A percentile compares a stretch with the other conserved stretches of the same genome.
phyloP scores from a whole-genome alignment of 2,888 invertebrate genomes.

The Lysandra bellargus region DNA sequence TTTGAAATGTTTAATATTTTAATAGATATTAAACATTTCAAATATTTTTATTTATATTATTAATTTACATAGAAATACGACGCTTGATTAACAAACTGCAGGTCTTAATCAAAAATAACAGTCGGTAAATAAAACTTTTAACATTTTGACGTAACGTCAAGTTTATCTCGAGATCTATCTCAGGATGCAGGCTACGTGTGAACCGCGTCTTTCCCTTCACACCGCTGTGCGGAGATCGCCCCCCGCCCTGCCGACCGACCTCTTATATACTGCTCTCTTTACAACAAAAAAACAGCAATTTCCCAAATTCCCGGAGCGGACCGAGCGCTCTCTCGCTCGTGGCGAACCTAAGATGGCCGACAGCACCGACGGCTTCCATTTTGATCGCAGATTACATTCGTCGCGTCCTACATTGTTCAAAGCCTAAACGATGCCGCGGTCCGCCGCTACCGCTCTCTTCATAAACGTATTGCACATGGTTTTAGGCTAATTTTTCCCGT shows the following conservation, averaged over 20 bases:
- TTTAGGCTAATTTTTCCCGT: conserved; percentile 77
- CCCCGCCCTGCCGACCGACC: conserved; percentile 70
- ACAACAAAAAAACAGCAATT: conserved; percentile 80
- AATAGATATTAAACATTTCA: too few species aligned
- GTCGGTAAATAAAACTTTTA: not conserved
- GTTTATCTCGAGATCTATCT: conserved; percentile 55
- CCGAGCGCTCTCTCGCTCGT: conserved; percentile 73
- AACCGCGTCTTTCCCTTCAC: conserved; percentile 75
- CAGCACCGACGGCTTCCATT: conserved; percentile 65
- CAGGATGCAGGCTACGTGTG: conserved; percentile 48
- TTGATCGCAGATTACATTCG: conserved; percentile 77
- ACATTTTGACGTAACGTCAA: conserved; percentile 25
- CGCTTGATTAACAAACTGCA: not conserved
- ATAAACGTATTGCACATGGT: conserved; percentile 74
- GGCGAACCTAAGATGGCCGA: conserved; percentile 77
- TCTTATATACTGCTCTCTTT: conserved; percentile 80
- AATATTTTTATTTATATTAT: too few species aligned
- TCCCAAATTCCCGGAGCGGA: conserved; percentile 77
- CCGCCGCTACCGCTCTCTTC: conserved; percentile 58
- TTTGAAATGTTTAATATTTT: too few species aligned
- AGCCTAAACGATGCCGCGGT: conserved; percentile 69
- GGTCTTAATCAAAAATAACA: not conserved
- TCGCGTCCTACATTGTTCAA: conserved; percentile 70
- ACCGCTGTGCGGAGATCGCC: conserved; percentile 75
- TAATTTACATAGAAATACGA: too few species aligned